Evolutionary conservation across 2,113 vertebrate genomes (phyloP).

Genomic region (Propithecus coquereli): DNA sequence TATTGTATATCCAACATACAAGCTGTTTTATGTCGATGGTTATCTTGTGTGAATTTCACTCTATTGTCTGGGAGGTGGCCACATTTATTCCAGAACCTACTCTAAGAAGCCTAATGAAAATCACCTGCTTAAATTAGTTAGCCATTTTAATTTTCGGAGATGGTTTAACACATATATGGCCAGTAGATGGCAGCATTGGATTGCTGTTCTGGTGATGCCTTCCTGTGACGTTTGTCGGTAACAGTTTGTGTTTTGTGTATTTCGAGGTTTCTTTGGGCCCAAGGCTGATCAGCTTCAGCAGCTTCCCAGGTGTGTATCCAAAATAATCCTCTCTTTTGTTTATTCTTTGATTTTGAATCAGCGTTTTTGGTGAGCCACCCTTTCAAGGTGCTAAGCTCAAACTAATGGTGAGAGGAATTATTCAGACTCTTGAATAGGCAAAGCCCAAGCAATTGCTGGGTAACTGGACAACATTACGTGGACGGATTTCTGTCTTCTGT

Average conservation of each 20-base stretch:
- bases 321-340: neutral
- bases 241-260: neutral
- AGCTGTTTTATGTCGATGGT: neutral
- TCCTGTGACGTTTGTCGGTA: neutral
- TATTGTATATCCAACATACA: no score
- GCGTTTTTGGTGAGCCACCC: neutral
- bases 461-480: fast-evolving
- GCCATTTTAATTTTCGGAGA: neutral
- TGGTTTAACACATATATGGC: neutral
- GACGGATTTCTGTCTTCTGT: neutral
- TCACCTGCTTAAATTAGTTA: neutral
- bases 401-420: neutral
- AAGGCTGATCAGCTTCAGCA: neutral
- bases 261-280: slow-evolving; percentile 12
- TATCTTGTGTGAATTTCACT: neutral
- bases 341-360: neutral
- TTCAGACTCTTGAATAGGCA: neutral
- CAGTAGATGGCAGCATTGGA: slow-evolving; percentile 66
- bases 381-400: neutral
- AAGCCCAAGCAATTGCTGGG: neutral
- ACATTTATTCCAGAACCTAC: neutral
- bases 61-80: neutral
- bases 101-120: neutral
- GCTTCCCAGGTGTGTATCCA: slow-evolving; percentile 35
- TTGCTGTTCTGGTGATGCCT: neutral